Percentiles rank a stretch among this genome's conserved stretches.
These are phyloP conservation scores for Lerema accius DNA, from an alignment of 1,140 invertebrate genomes.

Conservation along the genomic window DNA sequence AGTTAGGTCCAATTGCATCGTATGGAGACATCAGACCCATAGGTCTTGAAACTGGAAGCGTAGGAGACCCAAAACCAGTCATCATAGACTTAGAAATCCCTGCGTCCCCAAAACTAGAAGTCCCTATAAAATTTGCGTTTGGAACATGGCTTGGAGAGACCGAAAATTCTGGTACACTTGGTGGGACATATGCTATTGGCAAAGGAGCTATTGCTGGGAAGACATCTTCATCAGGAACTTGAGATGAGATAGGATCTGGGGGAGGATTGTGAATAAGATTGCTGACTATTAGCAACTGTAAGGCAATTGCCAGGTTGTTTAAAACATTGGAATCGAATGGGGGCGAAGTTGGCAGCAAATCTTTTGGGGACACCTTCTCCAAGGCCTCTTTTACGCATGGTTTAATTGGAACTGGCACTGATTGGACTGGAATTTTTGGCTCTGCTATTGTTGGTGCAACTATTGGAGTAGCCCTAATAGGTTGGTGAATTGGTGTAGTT, in stretches of 20 bases:
- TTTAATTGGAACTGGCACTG: slow-evolving; percentile 2
- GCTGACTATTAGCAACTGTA: slow-evolving; percentile 65
- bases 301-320: slow-evolving; percentile 70
- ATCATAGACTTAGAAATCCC: slow-evolving; percentile 25
- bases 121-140: slow-evolving; percentile 57
- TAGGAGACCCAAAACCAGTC: slow-evolving; percentile 25
- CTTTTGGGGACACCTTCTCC: background rate
- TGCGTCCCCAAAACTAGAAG: slow-evolving; percentile 40
- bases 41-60: slow-evolving; percentile 22
- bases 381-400: slow-evolving; percentile 6
- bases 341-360: background rate
- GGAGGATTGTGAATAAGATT: slow-evolving; percentile 59
- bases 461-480: slow-evolving; percentile 12
- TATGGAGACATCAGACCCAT: slow-evolving; percentile 62
- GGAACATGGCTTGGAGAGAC: slow-evolving; percentile 30
- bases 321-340: slow-evolving; percentile 53
- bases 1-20: slow-evolving; percentile 50
- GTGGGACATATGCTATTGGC: slow-evolving; percentile 1
- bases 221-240: slow-evolving; percentile 25
- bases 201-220: slow-evolving; percentile 6
- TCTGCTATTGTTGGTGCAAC: no score
- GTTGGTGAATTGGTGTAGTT: slow-evolving; percentile 4
- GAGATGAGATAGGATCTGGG: slow-evolving; percentile 18
- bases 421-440: no score
- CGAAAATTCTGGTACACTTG: background rate